Base-by-base conservation (phyloP, 2,797 vertebrate species). In the Yasuhikotakia modesta region DNA sequence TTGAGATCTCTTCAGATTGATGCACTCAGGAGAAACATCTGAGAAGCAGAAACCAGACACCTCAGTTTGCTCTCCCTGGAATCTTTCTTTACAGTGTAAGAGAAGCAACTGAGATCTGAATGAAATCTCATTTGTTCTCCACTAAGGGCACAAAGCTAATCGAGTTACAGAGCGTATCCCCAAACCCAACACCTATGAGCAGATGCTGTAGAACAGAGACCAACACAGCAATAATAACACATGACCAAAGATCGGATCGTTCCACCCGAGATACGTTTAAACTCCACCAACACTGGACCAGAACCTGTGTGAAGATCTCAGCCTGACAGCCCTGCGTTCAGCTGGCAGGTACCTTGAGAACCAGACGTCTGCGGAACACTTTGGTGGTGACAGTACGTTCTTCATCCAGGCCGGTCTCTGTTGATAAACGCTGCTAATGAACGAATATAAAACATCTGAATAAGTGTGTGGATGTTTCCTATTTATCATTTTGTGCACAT, bases 381-480 rank as follows among this genome's bases (percentile, higher is more conserved):
- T 93, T 92, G 30, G 96, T 98, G 46, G 94, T 98, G 90, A 99
- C 92, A 80, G 94, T 97, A 87, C 89, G 95, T 87, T 99, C 96
- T 86, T 99, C 97, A 73, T 90, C 94, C 88, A 96, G 95, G 86
- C 95, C 95, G 0, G 95, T 94, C 53, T 93, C 95, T 88, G 93
- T 92, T 89, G 92, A 91, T 92, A 92, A 93, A 84, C 77, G 91
- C 89, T 96, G 95, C 94, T 93, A 92, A 92, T 83, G 93, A 92
- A 95, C 79, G 92, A 84, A 93, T 90, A 92, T 92, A 80, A 91
- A 68, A 90, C 16, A 87, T 86, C 92, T 89, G 52, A 65, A 80
- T 72, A 35, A 16, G 66, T 70, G 32, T 63, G 63, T 66, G 11
- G 27, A 30, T 58, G n/a, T n/a, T n/a, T n/a, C n/a, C n/a, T n/a